phyloP scores from a whole-genome alignment of 1,140 invertebrate species.

The Drosophila arawakana region DNA sequence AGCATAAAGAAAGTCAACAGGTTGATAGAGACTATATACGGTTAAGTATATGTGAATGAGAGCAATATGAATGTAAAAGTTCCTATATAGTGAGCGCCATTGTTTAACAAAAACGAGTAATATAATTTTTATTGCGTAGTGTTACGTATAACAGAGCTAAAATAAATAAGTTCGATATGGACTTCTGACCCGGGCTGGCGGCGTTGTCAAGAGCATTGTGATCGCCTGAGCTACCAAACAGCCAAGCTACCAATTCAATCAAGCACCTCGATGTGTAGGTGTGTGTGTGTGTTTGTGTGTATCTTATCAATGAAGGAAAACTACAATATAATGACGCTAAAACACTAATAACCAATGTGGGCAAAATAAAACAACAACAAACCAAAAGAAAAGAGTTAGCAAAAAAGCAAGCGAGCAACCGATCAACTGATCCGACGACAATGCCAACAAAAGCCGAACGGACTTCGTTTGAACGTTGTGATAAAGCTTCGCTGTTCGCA shows the following conservation, averaged over 20 bases:
- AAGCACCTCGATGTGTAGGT: constrained; percentile 20
- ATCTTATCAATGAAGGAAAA: constrained; percentile 76
- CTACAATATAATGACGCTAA: constrained; percentile 66
- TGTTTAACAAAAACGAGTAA: constrained; percentile 46
- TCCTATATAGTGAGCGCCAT: constrained; percentile 46
- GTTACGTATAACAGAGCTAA: constrained; percentile 50
- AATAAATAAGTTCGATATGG: constrained; percentile 67
- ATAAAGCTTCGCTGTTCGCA: constrained; percentile 67
- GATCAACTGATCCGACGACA: background rate
- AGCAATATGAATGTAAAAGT: constrained; percentile 46
- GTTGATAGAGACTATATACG: constrained; percentile 10
- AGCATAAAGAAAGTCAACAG: constrained; percentile 51
- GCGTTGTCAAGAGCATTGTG: constrained; percentile 53
- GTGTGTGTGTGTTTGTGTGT: constrained; percentile 14
- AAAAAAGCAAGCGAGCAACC: constrained; percentile 25
- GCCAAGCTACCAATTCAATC: constrained; percentile 52
- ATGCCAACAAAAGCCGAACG: constrained; percentile 38
- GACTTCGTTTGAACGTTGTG: constrained; percentile 47
- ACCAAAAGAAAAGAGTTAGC: constrained; percentile 38
- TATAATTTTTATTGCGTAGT: constrained; percentile 59
- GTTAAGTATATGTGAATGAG: background rate
- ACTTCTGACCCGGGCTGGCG: constrained; percentile 65
- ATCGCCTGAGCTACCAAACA: constrained; percentile 53
- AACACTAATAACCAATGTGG: constrained; percentile 71
- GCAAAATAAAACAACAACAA: constrained; percentile 20